These are phyloP conservation scores for Ondatra zibethicus DNA, from an alignment of 2,113 vertebrate genomes.

Conservation along the genomic window DNA sequence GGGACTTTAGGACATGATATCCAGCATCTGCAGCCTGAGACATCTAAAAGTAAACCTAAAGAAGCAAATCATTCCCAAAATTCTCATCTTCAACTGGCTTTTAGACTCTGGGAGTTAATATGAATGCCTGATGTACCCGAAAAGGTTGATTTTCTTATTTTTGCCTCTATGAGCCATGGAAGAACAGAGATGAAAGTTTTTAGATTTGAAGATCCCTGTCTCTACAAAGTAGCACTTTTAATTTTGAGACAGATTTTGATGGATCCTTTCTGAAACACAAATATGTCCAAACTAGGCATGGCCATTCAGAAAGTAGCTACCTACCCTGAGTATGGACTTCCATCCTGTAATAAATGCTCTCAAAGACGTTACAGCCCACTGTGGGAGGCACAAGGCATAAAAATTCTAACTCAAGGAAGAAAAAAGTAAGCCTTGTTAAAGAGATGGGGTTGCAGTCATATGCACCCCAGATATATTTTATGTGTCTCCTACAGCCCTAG, in stretches of 20 bases:
- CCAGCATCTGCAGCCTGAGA: background rate
- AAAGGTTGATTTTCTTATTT: background rate
- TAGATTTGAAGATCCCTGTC: background rate
- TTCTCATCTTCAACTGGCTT: background rate
- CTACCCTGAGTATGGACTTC: fast-evolving
- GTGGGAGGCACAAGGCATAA: background rate
- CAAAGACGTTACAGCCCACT: background rate
- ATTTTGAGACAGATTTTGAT: slow-evolving; percentile 31
- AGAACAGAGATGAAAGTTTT: background rate
- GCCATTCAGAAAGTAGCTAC: background rate
- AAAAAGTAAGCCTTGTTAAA: background rate
- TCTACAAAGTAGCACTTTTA: slow-evolving; percentile 9
- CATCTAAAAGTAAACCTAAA: slow-evolving; percentile 16
- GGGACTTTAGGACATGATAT: slow-evolving; percentile 31
- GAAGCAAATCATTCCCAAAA: background rate
- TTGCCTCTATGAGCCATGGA: background rate
- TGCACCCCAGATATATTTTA: background rate
- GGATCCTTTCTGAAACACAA: background rate
- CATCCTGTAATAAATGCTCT: background rate
- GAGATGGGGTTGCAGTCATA: background rate
- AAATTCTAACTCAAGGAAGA: background rate
- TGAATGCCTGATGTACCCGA: background rate
- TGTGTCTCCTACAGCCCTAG: background rate
- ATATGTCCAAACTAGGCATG: background rate
- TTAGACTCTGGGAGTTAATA: background rate